Evolutionary conservation across 2,113 vertebrate species (phyloP), one percentile per base, ranked within the genome.

Genomic region (Merops nubicus): DNA sequence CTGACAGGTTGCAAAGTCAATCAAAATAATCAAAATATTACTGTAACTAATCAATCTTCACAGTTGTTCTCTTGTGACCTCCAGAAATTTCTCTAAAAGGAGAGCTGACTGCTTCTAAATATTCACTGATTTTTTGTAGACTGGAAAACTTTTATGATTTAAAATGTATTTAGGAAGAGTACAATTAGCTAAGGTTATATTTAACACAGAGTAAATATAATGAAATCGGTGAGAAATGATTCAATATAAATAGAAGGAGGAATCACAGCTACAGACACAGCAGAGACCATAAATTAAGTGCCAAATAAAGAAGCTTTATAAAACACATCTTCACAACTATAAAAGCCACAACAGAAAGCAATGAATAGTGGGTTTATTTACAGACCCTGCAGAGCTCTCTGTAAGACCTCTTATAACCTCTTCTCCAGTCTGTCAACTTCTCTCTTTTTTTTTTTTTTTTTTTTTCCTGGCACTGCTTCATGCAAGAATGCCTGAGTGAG

Each of bases 161-260:
- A n/a, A 53, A 59, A 80, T 28, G 25, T 70, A n/a, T 85, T 84
- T 91, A 74, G 22, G 47, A 93, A 28, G 28, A 67, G 15, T 59
- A 50, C 25, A 76, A 67, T 76, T 85, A 80, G 5, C 69, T 38
- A 88, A 80, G 42, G 36, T 59, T 91, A 60, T 88, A 85, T 90
- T 95, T 88, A 95, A 60, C n/a, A 50, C 11, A 64, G 29, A 69
- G 33, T 81, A 94, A 89, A 91, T 82, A 40, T 20, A 81, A 91
- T 26, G 0, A 85, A 83, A 72, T 72, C 47, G 43, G 26, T 0
- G 2, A 90, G 43, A 92, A 95, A 90, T 7, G 0, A 78, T 85
- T 93, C 31, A 78, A 65, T 16, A 48, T 59, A 83, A 82, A 82
- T 54, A 76, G 77, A 80, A 76, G 45, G 31, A 88, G 38, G 19